Percentiles rank a stretch among this genome's conserved stretches.
These are phyloP conservation scores for Polyergus mexicanus DNA, from an alignment of 1,140 invertebrate genomes.

Conservation along the genomic window DNA sequence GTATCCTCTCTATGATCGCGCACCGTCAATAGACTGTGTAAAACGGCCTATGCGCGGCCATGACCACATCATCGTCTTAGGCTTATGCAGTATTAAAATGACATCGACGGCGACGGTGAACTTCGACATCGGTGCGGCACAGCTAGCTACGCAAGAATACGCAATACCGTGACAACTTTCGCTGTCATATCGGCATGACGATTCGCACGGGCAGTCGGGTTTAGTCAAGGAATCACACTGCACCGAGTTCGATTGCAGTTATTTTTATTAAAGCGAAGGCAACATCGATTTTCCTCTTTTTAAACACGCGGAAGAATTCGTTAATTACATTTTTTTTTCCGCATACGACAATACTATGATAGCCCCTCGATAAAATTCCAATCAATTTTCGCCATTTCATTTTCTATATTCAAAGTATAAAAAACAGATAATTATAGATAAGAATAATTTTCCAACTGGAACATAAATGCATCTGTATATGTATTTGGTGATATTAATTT, in stretches of 20 bases:
- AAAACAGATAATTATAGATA: background rate
- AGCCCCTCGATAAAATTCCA: too few species aligned
- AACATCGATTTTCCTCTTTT: background rate
- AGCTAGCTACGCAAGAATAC: background rate
- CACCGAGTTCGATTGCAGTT: background rate
- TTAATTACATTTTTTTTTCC: background rate
- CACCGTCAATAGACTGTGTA: background rate
- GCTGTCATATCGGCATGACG: constrained; percentile 13
- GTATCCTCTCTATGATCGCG: background rate
- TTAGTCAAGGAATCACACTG: background rate
- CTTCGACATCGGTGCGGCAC: background rate
- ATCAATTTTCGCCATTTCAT: background rate
- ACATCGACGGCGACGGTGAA: constrained; percentile 5
- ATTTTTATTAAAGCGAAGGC: background rate
- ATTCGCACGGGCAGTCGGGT: constrained; percentile 10
- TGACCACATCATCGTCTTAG: constrained; percentile 32
- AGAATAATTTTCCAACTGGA: background rate
- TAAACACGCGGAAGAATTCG: background rate
- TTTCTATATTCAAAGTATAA: background rate
- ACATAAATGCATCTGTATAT: background rate
- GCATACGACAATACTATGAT: background rate
- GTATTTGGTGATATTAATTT: background rate
- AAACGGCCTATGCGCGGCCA: constrained; percentile 32
- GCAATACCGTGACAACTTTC: constrained; percentile 2
- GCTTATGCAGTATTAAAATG: constrained; percentile 35